Evolutionary conservation across 2,888 invertebrate genomes (phyloP), one percentile per base, ranked within the genome.

Genomic region (Drosophila meridionalis): DNA sequence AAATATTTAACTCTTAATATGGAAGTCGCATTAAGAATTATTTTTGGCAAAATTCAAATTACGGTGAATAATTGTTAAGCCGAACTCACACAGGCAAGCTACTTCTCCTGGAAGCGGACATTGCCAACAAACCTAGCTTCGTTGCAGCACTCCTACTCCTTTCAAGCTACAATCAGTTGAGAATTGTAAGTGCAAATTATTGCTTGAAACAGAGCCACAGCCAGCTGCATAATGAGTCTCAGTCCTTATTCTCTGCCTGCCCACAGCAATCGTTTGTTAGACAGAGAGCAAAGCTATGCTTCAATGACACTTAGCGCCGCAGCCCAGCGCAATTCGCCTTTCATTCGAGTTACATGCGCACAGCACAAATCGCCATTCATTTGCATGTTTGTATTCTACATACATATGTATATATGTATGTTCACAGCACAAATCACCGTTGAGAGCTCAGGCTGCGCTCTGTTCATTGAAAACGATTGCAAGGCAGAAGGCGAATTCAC

Each of bases 11-110:
- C 1, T 28, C 14, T 26, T 2, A 28, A 38, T 36, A 9, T 28
- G 28, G 1, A 36, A 36, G 34, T 36, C 34, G 26, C 52, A 52
- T 52, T 26, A 26, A 12, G 36, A 20, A 34, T 36, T 36, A 34
- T 36, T 55, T 55, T 55, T 26, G 38, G 4, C 53, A 26, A 11
- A 11, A 52, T 34, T 52, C 5, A 52, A 52, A 34, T n/a, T 50
- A 32, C 32, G 32, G 0, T 3, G 9, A 50, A n/a, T 3, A n/a
- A 50, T 9, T 2, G 3, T 11, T 20, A 32, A n/a, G 2, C n/a
- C 4, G 4, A 14, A n/a, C 8, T 8, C n/a, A 9, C 30, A 14
- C 14, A 28, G 6, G 9, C 26, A 14, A 28, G 28, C 6, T 26
- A 20, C 20, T 20, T 20, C 20, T 20, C 20, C 1, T 20, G 20